Percentiles rank a stretch among this genome's conserved stretches.
phyloP scores from a whole-genome alignment of 2,888 invertebrate genomes.

The Habroteleia sp. region DNA sequence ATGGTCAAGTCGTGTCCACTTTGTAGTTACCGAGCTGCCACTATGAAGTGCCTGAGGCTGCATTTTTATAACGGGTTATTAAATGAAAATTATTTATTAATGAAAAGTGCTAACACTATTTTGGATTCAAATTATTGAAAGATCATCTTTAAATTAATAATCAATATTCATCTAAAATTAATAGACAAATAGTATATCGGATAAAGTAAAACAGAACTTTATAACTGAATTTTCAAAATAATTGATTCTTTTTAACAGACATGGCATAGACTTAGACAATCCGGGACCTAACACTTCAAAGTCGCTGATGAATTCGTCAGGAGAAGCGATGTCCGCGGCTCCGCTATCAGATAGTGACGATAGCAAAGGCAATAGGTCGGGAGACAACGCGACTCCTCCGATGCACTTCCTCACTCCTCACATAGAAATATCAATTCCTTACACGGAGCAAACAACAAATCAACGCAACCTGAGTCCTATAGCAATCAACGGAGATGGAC shows the following conservation, averaged over 20 bases:
- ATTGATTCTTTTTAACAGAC: too few relatives aligned
- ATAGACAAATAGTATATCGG: too few relatives aligned
- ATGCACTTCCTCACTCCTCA: slow-evolving; percentile 96
- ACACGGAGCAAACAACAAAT: slow-evolving; percentile 86
- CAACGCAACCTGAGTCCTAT: slow-evolving; percentile 76
- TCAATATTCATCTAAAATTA: too few relatives aligned
- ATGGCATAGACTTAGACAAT: slow-evolving; percentile 94
- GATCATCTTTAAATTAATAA: too few relatives aligned
- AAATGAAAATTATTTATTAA: too few relatives aligned
- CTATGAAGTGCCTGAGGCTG: slow-evolving; percentile 93
- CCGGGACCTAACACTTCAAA: slow-evolving; percentile 92
- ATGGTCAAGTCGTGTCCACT: slow-evolving; percentile 94
- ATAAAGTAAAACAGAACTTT: too few relatives aligned
- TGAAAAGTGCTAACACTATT: too few relatives aligned
- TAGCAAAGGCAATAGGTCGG: slow-evolving; percentile 89
- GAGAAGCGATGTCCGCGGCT: slow-evolving; percentile 86
- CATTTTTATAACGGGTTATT: slow-evolving; percentile 93
- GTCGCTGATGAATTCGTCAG: slow-evolving; percentile 86
- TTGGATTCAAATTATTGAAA: too few relatives aligned
- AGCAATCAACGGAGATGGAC: slow-evolving; percentile 86
- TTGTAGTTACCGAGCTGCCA: slow-evolving; percentile 93
- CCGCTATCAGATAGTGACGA: slow-evolving; percentile 92
- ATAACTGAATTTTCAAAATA: too few relatives aligned
- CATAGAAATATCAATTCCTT: slow-evolving; percentile 94
- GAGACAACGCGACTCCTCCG: slow-evolving; percentile 93